phyloP scores from a whole-genome alignment of 2,797 vertebrate species.

The Hippocampus kuda region DNA sequence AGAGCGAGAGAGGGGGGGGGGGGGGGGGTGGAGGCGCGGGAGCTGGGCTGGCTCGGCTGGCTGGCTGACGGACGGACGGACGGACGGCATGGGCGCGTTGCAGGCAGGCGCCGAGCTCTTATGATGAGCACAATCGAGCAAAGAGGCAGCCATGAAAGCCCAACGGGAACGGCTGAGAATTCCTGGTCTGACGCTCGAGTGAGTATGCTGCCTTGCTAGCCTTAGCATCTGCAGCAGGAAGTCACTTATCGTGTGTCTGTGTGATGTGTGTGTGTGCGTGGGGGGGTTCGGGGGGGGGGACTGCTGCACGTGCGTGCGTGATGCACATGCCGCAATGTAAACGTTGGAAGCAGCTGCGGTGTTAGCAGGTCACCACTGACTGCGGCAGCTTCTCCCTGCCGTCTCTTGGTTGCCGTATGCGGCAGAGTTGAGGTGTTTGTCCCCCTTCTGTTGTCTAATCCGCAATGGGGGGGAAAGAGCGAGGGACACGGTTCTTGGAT shows the following conservation, averaged over 20 bases:
- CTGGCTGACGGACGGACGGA: neutral
- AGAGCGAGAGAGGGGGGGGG: slow-evolving; percentile 57
- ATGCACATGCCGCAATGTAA: slow-evolving; percentile 7
- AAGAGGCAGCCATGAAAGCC: slow-evolving; percentile 93
- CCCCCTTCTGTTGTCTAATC: slow-evolving; percentile 1
- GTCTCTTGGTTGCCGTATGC: neutral
- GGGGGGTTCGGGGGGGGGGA: neutral
- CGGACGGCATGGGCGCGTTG: slow-evolving; percentile 1
- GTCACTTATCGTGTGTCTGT: slow-evolving; percentile 45
- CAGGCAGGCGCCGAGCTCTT: slow-evolving; percentile 70
- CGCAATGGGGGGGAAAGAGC: neutral
- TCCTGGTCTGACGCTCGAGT: slow-evolving; percentile 99
- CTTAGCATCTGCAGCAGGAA: slow-evolving; percentile 65
- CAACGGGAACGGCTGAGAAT: slow-evolving; percentile 98
- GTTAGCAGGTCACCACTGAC: neutral
- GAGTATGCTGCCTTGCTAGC: slow-evolving; percentile 80
- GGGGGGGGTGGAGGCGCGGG: neutral
- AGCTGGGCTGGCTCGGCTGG: neutral
- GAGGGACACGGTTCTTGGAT: neutral
- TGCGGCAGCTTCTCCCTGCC: neutral
- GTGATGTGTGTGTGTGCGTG: neutral
- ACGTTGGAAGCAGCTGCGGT: neutral
- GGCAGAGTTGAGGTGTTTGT: neutral
- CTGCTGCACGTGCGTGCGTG: neutral
- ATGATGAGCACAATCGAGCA: slow-evolving; percentile 91